A percentile compares a stretch with the other conserved stretches of the same genome.
These are phyloP conservation scores for Andrena minutula DNA, from an alignment of 2,888 invertebrate genomes.

Conservation along the genomic window DNA sequence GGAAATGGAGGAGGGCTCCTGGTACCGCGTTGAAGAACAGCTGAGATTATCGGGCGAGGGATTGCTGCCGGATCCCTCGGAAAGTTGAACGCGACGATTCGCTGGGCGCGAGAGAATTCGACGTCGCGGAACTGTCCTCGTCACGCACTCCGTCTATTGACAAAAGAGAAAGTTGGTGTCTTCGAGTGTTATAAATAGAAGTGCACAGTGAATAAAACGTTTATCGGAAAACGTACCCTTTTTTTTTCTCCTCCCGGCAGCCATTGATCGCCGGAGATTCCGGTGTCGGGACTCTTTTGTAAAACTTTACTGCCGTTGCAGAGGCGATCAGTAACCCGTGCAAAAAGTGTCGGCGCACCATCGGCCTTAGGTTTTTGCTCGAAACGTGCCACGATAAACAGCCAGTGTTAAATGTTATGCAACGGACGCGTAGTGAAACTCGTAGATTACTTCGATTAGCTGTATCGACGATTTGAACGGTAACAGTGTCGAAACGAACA, in stretches of 20 bases:
- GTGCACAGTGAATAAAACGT: slow-evolving; percentile 54
- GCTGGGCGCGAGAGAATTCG: slow-evolving; percentile 14
- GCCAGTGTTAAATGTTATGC: slow-evolving; percentile 26
- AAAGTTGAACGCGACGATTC: slow-evolving; percentile 13
- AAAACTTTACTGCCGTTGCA: slow-evolving; percentile 17
- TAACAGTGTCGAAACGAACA: slow-evolving; percentile 18
- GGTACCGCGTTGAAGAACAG: background rate
- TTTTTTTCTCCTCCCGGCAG: background rate
- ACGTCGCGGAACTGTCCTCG: slow-evolving; percentile 33
- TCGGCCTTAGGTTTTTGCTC: slow-evolving; percentile 17
- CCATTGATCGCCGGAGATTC: slow-evolving; percentile 1
- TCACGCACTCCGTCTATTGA: slow-evolving; percentile 27
- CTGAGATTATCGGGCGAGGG: slow-evolving; percentile 7
- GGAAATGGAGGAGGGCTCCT: slow-evolving; percentile 18
- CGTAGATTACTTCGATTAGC: slow-evolving; percentile 9
- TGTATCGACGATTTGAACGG: slow-evolving; percentile 5
- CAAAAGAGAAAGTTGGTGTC: slow-evolving; percentile 47
- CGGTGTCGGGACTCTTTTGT: background rate
- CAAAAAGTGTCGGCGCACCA: slow-evolving; percentile 23
- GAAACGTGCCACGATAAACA: slow-evolving; percentile 19
- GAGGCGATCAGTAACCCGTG: slow-evolving; percentile 23
- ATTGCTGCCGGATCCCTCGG: background rate
- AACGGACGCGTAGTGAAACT: slow-evolving; percentile 23
- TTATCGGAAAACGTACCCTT: background rate
- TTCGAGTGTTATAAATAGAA: slow-evolving; percentile 54